Base-by-base conservation (phyloP, 1,140 invertebrate species). In the Ceratina japonica region DNA sequence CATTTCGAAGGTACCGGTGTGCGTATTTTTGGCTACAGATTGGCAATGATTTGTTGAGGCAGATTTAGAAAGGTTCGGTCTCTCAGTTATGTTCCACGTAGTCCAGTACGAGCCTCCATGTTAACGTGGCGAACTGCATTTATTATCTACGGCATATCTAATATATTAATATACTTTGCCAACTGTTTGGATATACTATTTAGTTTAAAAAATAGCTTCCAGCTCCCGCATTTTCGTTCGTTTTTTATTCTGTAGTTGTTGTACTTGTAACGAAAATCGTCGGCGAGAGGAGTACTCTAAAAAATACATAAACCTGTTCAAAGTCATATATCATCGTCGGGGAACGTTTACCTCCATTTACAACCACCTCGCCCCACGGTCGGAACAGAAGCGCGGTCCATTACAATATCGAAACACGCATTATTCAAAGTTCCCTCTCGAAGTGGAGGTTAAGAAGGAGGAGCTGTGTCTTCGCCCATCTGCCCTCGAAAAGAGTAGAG, bases 341-440 rank as follows among this genome's bases (percentile, higher is more conserved):
- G 4, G 16, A 62, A 2, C 18, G 4, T 18, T 37, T 16, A 63
- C 31, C 62, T 7, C 62, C 31, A n/a, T 61, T 49, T 49, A 44
- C 37, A 13, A n/a, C 31, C 24, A 62, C n/a, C 62, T 44, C 62
- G 16, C 27, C 12, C 16, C 27, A 3, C 37, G 27, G 27, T 63
- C 12, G 31, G 18, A 66, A 27, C 64, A 66, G 64, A 65, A 51
- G 64, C 64, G 22, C 15, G 7, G 64, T 18, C 49, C 64, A 66
- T 22, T 66, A 27, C 24, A 27, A 64, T 54, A 74, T 74, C 52
- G 24, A 66, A 66, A 66, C 56, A 66, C 5, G 7, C 63, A 66
- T 75, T 75, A 75, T 75, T 75, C 73, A 75, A 66, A 66, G 58
- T 66, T 75, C 18, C 27, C 12, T 8, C n/a, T 44, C 31, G 15